Conservation (phyloP, 2,888 invertebrate genomes). For the Celastrina argiolus region DNA sequence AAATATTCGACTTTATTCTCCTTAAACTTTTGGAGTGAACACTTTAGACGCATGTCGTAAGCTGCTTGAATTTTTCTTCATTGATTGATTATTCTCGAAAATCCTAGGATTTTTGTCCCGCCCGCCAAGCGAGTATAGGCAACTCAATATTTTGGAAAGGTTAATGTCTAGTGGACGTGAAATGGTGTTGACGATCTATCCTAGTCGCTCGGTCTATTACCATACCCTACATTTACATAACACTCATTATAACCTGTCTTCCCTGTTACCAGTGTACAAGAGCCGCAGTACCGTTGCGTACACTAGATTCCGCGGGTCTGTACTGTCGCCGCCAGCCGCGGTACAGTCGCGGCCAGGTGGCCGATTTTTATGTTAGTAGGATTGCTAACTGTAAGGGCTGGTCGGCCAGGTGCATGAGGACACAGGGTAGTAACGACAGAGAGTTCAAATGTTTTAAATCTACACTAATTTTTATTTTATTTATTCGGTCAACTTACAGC, state of each 20-base stretch:
- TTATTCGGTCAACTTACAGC: no score
- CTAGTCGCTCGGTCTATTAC: not conserved
- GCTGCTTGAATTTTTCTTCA: no score
- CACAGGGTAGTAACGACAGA: conserved; percentile 28
- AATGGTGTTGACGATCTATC: not conserved
- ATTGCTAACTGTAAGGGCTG: conserved; percentile 53
- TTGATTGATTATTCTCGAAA: no score
- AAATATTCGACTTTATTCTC: no score
- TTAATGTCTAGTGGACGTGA: no score
- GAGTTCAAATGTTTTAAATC: no score
- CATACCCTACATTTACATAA: conserved; percentile 1
- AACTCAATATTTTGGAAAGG: no score
- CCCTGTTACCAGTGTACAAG: not conserved
- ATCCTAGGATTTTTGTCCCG: no score
- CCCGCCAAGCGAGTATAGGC: no score
- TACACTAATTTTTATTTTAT: no score
- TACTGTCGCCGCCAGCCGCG: conserved; percentile 31
- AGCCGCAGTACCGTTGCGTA: conserved; percentile 21
- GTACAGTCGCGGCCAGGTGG: conserved; percentile 45
- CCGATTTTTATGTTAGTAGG: conserved; percentile 65
- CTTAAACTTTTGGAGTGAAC: no score
- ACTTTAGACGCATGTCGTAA: no score
- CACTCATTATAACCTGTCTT: not conserved
- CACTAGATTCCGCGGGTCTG: conserved; percentile 21
- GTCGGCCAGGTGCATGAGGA: conserved; percentile 46